Conservation (phyloP, 2,797 vertebrate species). For the Tapirus indicus region DNA sequence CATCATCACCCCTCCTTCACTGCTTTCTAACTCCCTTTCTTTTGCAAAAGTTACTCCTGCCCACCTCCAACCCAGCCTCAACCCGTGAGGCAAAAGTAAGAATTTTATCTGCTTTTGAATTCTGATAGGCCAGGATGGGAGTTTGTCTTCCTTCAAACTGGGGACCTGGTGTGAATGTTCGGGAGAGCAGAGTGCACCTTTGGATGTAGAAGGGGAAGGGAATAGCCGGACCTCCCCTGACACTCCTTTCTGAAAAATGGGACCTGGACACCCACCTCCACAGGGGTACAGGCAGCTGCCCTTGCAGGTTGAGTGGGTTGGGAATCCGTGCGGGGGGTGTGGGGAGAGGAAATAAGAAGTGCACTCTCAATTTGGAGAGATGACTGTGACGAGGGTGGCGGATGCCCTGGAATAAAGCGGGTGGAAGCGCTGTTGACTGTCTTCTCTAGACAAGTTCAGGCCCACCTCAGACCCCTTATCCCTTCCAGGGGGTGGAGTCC, state of each 20-base stretch:
- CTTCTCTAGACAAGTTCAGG: neutral
- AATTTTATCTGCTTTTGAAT: slow-evolving; percentile 44
- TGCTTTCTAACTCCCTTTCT: slow-evolving; percentile 3
- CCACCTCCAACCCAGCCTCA: neutral
- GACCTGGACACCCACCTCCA: neutral
- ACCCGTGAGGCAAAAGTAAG: neutral
- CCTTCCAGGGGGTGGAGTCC: slow-evolving; percentile 33
- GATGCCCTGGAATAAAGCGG: neutral
- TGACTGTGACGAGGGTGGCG: neutral
- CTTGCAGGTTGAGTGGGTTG: neutral
- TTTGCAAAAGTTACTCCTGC: neutral
- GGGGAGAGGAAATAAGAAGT: neutral
- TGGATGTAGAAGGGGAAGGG: neutral
- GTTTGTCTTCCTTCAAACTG: neutral
- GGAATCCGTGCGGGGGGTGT: neutral
- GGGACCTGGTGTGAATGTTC: neutral
- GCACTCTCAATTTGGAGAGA: neutral
- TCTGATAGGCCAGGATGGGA: neutral
- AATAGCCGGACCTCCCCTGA: neutral
- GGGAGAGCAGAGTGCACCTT: neutral
- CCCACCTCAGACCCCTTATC: neutral
- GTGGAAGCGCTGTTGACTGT: neutral
- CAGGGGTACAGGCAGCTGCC: neutral
- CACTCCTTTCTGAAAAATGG: neutral
- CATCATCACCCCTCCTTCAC: neutral